These are phyloP conservation scores for Saturnia pavonia DNA, from an alignment of 2,888 invertebrate species.

Conservation along the genomic window DNA sequence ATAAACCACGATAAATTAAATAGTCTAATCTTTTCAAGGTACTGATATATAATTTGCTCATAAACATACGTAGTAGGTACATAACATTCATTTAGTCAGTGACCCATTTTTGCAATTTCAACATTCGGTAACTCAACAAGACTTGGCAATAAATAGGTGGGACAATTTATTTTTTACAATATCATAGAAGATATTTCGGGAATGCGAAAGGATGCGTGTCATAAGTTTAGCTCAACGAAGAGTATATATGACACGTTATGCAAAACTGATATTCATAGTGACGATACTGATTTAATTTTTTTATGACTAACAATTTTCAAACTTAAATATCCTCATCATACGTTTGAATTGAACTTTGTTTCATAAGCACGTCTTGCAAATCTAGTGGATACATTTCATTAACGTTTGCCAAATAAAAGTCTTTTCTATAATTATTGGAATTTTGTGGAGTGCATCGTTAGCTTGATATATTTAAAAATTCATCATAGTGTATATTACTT, in stretches of 20 bases:
- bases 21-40: background rate
- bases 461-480: background rate
- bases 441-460: background rate
- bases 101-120: constrained; percentile 75
- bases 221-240: constrained; percentile 10
- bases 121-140: constrained; percentile 61
- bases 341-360: background rate
- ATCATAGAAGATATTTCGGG: constrained; percentile 59
- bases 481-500: background rate
- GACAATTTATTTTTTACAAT: constrained; percentile 53
- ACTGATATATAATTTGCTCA: background rate
- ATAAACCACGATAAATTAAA: background rate
- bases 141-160: constrained; percentile 63
- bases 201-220: constrained; percentile 29
- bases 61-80: constrained; percentile 23
- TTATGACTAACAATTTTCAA: background rate
- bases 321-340: background rate
- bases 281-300: background rate
- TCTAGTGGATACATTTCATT: background rate
- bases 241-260: background rate
- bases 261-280: background rate
- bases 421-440: background rate
- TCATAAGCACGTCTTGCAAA: background rate
- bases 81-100: constrained; percentile 55
- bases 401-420: background rate